These are phyloP conservation scores for Metellina segmentata DNA, from an alignment of 2,888 invertebrate genomes.

Conservation along the genomic window DNA sequence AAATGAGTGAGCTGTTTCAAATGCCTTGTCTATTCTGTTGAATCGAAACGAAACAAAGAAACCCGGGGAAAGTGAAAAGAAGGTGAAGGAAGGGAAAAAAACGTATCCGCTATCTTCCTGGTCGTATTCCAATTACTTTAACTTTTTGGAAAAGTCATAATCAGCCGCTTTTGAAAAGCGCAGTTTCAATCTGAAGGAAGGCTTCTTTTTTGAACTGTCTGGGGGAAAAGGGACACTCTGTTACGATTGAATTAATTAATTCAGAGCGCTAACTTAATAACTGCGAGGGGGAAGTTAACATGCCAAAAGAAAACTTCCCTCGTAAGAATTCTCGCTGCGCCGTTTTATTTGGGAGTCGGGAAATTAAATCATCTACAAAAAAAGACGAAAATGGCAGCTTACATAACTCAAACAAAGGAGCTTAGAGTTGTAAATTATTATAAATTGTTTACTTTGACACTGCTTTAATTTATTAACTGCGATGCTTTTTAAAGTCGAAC, in stretches of 20 bases:
- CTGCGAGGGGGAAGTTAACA: neutral
- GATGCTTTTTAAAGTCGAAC: conserved; percentile 13
- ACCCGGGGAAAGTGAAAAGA: neutral
- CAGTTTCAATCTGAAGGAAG: conserved; percentile 3
- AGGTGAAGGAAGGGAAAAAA: neutral
- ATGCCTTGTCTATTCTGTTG: neutral
- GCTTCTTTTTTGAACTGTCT: conserved; percentile 29
- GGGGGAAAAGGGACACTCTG: conserved; percentile 3
- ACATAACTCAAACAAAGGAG: conserved; percentile 59
- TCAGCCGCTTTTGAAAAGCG: conserved; percentile 44
- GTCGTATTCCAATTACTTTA: conserved; percentile 32
- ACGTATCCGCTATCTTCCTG: neutral
- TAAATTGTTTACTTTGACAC: conserved; percentile 68
- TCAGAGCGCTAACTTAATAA: conserved; percentile 63
- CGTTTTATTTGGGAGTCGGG: conserved; percentile 53
- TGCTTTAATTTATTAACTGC: conserved; percentile 64
- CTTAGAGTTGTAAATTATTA: conserved; percentile 67
- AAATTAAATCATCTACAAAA: conserved; percentile 59
- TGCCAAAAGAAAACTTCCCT: conserved; percentile 23
- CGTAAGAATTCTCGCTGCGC: conserved; percentile 51
- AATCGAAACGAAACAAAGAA: neutral
- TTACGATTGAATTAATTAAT: conserved; percentile 68
- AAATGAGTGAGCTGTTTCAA: neutral
- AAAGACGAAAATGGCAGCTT: conserved; percentile 51
- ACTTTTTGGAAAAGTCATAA: conserved; percentile 38